Percentiles rank a stretch among this genome's conserved stretches.
Evolutionary conservation across 2,113 vertebrate species (phyloP).

Genomic region (Actenoides hombroni): DNA sequence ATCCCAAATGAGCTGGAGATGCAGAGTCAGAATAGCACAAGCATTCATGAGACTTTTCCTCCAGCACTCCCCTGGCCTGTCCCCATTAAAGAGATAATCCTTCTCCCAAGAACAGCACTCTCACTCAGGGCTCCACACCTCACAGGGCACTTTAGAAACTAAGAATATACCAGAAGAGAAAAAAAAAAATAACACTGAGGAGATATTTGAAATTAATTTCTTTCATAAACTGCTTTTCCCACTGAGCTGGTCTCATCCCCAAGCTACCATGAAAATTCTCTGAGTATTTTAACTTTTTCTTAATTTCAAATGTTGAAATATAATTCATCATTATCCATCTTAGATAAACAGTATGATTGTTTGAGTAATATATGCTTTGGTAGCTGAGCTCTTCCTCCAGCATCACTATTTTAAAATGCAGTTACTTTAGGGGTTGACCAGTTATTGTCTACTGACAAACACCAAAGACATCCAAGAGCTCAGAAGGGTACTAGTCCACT

Average conservation of each 20-base stretch:
- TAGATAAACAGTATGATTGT: neutral
- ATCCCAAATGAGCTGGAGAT: neutral
- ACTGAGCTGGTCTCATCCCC: neutral
- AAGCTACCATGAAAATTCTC: neutral
- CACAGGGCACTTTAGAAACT: neutral
- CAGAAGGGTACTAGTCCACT: neutral
- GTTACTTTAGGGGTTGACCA: neutral
- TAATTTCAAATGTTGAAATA: conserved; percentile 7
- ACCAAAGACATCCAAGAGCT: neutral
- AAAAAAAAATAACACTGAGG: neutral
- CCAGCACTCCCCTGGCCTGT: too few relatives aligned
- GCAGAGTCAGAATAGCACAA: neutral
- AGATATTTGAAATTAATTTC: neutral
- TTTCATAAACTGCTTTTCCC: neutral
- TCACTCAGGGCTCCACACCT: neutral
- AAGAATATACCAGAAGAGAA: neutral
- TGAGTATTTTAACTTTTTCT: neutral
- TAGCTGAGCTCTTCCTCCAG: neutral
- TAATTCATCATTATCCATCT: neutral
- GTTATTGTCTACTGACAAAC: neutral
- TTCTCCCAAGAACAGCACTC: neutral
- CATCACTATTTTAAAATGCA: conserved; percentile 2
- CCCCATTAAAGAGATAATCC: neutral
- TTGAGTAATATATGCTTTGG: neutral
- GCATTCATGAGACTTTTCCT: neutral